Conservation (phyloP, 2,113 vertebrate species). For the Callipepla californica region DNA sequence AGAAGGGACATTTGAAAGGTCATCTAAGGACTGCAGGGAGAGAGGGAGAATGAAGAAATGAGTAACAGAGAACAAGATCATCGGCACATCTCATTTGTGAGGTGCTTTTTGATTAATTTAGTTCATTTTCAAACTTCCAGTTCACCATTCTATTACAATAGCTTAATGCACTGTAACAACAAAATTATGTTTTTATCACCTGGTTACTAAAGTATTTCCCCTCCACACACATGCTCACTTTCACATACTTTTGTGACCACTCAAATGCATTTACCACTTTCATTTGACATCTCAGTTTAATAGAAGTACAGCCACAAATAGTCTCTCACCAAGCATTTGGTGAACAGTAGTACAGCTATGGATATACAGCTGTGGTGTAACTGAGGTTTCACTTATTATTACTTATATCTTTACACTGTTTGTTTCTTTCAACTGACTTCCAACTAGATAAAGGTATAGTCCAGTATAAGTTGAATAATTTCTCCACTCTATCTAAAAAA, state of each 20-base stretch:
- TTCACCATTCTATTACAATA: neutral
- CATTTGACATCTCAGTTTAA: neutral
- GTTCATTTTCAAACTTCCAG: neutral
- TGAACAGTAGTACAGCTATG: neutral
- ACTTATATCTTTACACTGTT: neutral
- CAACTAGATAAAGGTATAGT: neutral
- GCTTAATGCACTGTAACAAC: neutral
- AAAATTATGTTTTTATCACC: neutral
- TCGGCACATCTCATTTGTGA: neutral
- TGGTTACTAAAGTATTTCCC: neutral
- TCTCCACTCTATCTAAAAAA: neutral
- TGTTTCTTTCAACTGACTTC: neutral
- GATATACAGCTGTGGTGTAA: neutral
- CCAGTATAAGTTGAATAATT: neutral
- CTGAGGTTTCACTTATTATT: neutral
- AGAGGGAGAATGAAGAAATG: neutral
- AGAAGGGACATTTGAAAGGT: constrained; percentile 89
- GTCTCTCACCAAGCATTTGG: neutral
- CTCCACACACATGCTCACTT: neutral
- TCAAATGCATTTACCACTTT: neutral
- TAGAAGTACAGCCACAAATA: neutral
- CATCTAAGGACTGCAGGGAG: constrained; percentile 90
- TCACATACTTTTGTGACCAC: neutral
- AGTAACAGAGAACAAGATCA: neutral
- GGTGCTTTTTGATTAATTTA: neutral